phyloP scores from a whole-genome alignment of 2,888 invertebrate species.

The Azorinus chamasolen region DNA sequence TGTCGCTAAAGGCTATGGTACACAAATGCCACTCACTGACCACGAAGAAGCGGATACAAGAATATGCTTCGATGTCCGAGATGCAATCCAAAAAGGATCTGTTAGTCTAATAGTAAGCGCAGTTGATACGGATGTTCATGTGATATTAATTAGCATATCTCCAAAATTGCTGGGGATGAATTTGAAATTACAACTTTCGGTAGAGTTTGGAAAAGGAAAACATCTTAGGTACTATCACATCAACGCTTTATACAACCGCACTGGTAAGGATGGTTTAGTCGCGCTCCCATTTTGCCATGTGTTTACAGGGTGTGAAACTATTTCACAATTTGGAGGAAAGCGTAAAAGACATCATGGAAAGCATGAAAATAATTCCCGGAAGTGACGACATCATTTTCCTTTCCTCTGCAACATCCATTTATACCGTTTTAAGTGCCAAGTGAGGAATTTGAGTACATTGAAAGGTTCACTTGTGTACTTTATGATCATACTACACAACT shows the following conservation, averaged over 20 bases:
- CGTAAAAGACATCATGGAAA: constrained; percentile 59
- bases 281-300: constrained; percentile 63
- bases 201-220: constrained; percentile 54
- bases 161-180: background rate
- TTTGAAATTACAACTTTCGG: constrained; percentile 42
- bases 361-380: background rate
- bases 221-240: constrained; percentile 54
- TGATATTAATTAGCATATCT: constrained; percentile 3
- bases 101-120: background rate
- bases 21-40: constrained; percentile 8
- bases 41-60: constrained; percentile 34
- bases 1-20: background rate
- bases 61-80: constrained; percentile 2
- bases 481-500: constrained; percentile 1
- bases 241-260: constrained; percentile 39
- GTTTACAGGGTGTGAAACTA: constrained; percentile 68
- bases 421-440: background rate
- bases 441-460: background rate
- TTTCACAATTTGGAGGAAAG: constrained; percentile 60
- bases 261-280: constrained; percentile 44
- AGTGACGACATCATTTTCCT: background rate
- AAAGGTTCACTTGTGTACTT: background rate
- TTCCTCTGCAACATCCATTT: constrained; percentile 7
- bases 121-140: constrained; percentile 16
- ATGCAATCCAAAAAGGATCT: background rate